phyloP scores from a whole-genome alignment of 2,888 invertebrate genomes.

The Exocentrus adspersus region DNA sequence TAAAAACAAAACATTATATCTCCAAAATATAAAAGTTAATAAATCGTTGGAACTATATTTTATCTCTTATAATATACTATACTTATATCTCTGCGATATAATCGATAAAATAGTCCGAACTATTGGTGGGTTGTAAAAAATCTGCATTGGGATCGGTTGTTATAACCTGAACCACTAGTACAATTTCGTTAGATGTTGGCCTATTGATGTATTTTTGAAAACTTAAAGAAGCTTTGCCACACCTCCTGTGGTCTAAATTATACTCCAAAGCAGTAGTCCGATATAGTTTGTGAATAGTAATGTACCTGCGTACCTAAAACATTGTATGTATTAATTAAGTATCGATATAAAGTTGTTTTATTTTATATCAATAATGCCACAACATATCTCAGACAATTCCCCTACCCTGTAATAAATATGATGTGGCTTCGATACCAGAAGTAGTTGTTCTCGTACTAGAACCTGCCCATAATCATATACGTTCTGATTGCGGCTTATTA shows the following conservation, averaged over 20 bases:
- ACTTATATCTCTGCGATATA: slow-evolving; percentile 45
- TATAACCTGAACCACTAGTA: slow-evolving; percentile 45
- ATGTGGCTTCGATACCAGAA: slow-evolving; percentile 23
- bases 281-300: slow-evolving; percentile 32
- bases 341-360: too few relatives aligned
- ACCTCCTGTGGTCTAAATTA: slow-evolving; percentile 48
- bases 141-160: slow-evolving; percentile 31
- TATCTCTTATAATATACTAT: too few relatives aligned
- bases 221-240: slow-evolving; percentile 21
- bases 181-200: slow-evolving; percentile 14
- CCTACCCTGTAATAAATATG: slow-evolving; percentile 45
- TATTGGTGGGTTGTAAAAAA: slow-evolving; percentile 35
- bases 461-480: slow-evolving; percentile 46
- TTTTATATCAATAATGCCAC: too few relatives aligned
- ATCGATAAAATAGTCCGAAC: slow-evolving; percentile 48
- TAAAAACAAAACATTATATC: too few relatives aligned
- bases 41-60: too few relatives aligned
- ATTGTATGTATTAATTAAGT: background rate
- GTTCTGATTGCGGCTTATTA: slow-evolving; percentile 42
- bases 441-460: slow-evolving; percentile 45
- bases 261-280: slow-evolving; percentile 37
- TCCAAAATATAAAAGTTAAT: too few relatives aligned
- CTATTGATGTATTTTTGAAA: slow-evolving; percentile 23
- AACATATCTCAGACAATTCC: too few relatives aligned
- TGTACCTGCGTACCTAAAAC: slow-evolving; percentile 46